A percentile compares a stretch with the other conserved stretches of the same genome.
Conservation (phyloP, 1,140 invertebrate species). For the Nephotettix cincticeps region DNA sequence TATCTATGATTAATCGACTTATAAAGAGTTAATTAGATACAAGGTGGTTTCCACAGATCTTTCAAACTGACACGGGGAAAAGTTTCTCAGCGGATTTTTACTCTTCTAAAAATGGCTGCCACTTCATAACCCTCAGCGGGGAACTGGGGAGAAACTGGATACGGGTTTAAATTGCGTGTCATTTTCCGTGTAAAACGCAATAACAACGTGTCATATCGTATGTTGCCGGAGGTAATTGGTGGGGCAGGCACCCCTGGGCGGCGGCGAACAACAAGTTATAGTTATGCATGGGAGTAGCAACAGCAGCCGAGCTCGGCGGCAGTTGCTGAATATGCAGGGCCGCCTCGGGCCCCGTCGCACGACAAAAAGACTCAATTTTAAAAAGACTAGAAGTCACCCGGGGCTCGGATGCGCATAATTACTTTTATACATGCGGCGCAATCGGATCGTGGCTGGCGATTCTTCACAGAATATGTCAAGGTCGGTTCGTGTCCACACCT, state of each 20-base stretch:
- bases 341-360: neutral
- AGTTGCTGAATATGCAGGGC: neutral
- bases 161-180: slow-evolving; percentile 21
- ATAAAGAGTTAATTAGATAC: no score
- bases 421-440: no score
- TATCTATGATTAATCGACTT: no score
- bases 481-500: no score
- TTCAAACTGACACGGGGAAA: no score
- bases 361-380: no score
- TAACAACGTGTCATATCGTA: slow-evolving; percentile 22
- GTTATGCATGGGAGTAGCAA: slow-evolving; percentile 8
- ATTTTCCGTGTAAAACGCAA: slow-evolving; percentile 19
- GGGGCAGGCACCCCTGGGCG: neutral
- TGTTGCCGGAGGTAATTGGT: slow-evolving; percentile 10
- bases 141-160: neutral
- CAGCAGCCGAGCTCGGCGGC: neutral
- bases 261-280: neutral
- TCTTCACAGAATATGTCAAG: no score
- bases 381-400: no score
- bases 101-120: neutral
- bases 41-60: no score
- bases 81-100: no score
- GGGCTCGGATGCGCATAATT: no score
- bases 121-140: slow-evolving; percentile 7
- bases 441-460: no score